Evolutionary conservation across 2,113 vertebrate species (phyloP).

Genomic region (Porphyrio hochstetteri): DNA sequence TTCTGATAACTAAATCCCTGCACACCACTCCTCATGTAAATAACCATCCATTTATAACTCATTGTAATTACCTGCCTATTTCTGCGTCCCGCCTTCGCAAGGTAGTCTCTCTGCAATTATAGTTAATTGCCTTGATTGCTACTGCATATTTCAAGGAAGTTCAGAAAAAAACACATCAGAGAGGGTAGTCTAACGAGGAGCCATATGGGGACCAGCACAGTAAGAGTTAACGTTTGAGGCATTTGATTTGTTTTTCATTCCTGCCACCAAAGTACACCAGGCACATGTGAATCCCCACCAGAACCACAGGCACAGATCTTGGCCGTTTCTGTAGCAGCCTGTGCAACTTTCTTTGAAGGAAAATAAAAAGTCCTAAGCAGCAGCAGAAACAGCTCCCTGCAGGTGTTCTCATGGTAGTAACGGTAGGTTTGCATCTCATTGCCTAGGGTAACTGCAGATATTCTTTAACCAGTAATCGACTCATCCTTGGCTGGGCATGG

Average conservation of each 20-base stretch:
- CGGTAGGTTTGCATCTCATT: neutral
- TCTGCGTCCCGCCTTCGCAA: slow-evolving; percentile 52
- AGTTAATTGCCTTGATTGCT: slow-evolving; percentile 71
- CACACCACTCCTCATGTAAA: slow-evolving; percentile 60
- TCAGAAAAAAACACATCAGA: neutral
- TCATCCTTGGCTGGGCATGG: neutral
- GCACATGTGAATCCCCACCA: neutral
- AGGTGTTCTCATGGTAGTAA: neutral
- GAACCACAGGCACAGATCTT: neutral
- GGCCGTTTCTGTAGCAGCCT: neutral
- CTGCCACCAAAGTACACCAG: neutral
- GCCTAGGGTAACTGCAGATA: neutral
- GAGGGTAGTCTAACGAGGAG: neutral
- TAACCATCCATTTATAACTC: slow-evolving; percentile 62
- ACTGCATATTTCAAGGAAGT: slow-evolving; percentile 59
- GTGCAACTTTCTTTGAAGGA: neutral
- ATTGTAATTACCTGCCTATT: slow-evolving; percentile 66
- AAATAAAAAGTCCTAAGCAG: neutral
- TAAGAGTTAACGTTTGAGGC: neutral
- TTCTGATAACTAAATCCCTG: neutral
- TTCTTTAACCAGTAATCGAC: neutral
- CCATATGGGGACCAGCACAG: neutral
- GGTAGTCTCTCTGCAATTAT: slow-evolving; percentile 69
- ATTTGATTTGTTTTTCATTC: neutral
- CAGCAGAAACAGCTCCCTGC: neutral